Conservation (phyloP, 2,797 vertebrate species). For the Phoebastria nigripes region DNA sequence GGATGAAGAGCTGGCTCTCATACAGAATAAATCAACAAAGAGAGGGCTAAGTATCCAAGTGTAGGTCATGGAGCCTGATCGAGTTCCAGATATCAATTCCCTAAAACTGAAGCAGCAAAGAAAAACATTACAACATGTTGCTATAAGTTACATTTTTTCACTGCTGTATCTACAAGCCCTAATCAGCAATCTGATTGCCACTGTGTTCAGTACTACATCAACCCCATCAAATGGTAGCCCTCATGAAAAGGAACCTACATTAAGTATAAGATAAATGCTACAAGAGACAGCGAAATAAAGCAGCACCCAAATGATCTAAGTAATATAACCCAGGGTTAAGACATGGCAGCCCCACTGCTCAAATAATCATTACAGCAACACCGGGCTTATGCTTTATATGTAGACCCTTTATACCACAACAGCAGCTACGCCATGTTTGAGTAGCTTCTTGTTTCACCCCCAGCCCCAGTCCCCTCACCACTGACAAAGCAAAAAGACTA, state of each 20-base stretch:
- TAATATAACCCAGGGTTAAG: not conserved
- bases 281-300: not conserved
- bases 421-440: rapidly evolving
- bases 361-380: not conserved
- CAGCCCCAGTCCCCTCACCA: not conserved
- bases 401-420: not conserved
- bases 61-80: not conserved
- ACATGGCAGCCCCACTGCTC: not conserved
- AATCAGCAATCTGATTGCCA: not conserved
- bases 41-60: not conserved
- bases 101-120: not conserved
- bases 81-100: not conserved
- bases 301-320: not conserved
- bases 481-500: not conserved
- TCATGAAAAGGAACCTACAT: not conserved
- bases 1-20: not conserved
- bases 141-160: not conserved
- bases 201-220: not conserved
- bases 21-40: not conserved
- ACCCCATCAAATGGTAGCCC: not conserved
- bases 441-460: not conserved
- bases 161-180: not conserved
- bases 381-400: not conserved
- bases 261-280: not conserved
- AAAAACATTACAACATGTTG: not conserved